Evolutionary conservation across 2,888 invertebrate species (phyloP), one percentile per base, ranked within the genome.

Genomic region (Acleris sparsana): DNA sequence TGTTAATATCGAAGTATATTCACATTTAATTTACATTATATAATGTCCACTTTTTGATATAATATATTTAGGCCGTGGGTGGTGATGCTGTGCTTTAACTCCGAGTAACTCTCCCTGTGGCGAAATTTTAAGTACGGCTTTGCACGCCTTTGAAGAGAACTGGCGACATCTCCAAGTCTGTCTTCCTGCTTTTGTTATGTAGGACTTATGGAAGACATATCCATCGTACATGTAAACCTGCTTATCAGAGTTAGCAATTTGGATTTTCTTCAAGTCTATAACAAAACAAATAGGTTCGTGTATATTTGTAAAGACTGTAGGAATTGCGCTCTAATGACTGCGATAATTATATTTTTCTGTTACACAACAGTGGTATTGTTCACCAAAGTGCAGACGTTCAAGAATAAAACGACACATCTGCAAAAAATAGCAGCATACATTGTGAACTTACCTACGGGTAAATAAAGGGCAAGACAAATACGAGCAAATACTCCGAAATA

Each of bases 141-240:
- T 61, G 51, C 65, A 65, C 16, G 13, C 25, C 9, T 20, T 43
- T 29, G 44, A 20, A 22, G 49, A 51, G 5, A 51, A 61, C n/a
- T 56, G 51, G 17, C 29, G 61, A 49, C 68, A 68, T 16, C 68
- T 20, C 61, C 61, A 64, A 1, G 20, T 44, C 2, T 57, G 46
- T 18, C 5, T n/a, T 16, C 64, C 64, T 2, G 25, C 17, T 20
- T 22, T 60, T 3, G 57, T 46, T 46, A 7, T 57, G 33, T 33
- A 22, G 1, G 53, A 53, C 29, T 53, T 64, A 43, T 60, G 61
- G 49, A 29, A 68, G 2, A 60, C 25, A 48, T 43, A 64, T 0
- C 64, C 64, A 9, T 68, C 46, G 29, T 53, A 61, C 64, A 68
- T 68, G 43, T 60, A 68, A 17, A 46, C 43, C 29, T 61, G 20